A percentile compares a stretch with the other conserved stretches of the same genome.
phyloP scores from a whole-genome alignment of 2,113 vertebrate species.

The Sylvilagus bachmani region DNA sequence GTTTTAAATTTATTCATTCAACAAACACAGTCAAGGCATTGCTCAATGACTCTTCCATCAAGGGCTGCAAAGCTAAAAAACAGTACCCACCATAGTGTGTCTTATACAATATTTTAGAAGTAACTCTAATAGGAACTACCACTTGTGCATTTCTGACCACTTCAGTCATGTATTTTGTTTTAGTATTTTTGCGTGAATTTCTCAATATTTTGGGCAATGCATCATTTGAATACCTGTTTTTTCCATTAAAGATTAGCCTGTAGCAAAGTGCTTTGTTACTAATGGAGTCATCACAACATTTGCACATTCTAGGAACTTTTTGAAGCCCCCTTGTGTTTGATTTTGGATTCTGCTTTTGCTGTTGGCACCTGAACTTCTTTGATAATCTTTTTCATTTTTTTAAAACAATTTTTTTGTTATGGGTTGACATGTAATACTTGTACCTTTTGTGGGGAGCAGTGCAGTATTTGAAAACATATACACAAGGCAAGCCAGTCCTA shows the following conservation, averaged over 20 bases:
- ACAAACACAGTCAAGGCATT: not conserved
- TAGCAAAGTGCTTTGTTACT: not conserved
- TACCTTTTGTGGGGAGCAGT: too few relatives aligned
- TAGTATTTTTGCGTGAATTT: not conserved
- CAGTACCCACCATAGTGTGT: not conserved
- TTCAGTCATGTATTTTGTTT: not conserved
- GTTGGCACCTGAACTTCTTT: not conserved
- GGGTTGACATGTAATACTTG: too few relatives aligned
- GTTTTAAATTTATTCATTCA: not conserved
- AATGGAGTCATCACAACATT: not conserved
- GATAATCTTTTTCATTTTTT: not conserved
- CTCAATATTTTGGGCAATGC: not conserved
- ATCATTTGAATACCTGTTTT: not conserved
- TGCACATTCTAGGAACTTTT: too few relatives aligned
- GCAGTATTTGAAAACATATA: too few relatives aligned
- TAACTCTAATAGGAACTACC: not conserved
- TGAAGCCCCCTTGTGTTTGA: not conserved
- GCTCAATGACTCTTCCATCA: not conserved
- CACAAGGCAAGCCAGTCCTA: too few relatives aligned
- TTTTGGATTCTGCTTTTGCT: conserved; percentile 17
- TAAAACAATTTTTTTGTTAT: too few relatives aligned
- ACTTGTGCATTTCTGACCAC: not conserved
- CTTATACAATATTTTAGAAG: not conserved
- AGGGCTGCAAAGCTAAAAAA: not conserved
- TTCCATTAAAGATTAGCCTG: not conserved